Evolutionary conservation across 2,113 vertebrate genomes (phyloP).

Genomic region (Cichladusa arquata): DNA sequence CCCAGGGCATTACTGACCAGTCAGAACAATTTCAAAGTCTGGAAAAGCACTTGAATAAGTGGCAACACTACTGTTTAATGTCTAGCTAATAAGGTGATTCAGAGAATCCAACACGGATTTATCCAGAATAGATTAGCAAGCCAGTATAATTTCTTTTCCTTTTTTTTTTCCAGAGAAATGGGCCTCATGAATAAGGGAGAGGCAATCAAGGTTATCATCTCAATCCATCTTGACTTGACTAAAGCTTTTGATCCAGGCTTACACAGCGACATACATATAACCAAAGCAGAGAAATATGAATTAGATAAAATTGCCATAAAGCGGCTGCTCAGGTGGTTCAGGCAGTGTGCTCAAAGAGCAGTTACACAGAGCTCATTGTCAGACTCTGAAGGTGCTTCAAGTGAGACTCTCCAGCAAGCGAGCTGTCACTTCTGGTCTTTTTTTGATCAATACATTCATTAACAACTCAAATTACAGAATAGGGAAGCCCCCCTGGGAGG

Average conservation of each 20-base stretch:
- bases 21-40: not conserved
- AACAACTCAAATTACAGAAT: slow-evolving; percentile 17
- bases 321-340: not conserved
- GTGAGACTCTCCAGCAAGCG: not conserved
- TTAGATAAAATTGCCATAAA: not conserved
- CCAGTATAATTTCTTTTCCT: not conserved
- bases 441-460: slow-evolving; percentile 42
- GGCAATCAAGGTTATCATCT: not conserved
- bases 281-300: not conserved
- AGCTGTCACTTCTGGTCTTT: not conserved
- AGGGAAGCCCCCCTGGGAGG: not conserved
- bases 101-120: not conserved
- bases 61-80: not conserved
- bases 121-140: slow-evolving; percentile 22
- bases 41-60: not conserved
- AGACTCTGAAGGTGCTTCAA: not conserved
- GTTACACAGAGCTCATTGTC: not conserved
- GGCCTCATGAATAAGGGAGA: not conserved
- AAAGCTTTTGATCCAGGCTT: not conserved
- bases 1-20: not conserved
- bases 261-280: not conserved
- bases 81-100: slow-evolving; percentile 7
- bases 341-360: not conserved
- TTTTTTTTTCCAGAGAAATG: not conserved
- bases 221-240: slow-evolving; percentile 15